These are phyloP conservation scores for Sarcophaga subvicina DNA, from an alignment of 2,888 invertebrate genomes.

Conservation along the genomic window DNA sequence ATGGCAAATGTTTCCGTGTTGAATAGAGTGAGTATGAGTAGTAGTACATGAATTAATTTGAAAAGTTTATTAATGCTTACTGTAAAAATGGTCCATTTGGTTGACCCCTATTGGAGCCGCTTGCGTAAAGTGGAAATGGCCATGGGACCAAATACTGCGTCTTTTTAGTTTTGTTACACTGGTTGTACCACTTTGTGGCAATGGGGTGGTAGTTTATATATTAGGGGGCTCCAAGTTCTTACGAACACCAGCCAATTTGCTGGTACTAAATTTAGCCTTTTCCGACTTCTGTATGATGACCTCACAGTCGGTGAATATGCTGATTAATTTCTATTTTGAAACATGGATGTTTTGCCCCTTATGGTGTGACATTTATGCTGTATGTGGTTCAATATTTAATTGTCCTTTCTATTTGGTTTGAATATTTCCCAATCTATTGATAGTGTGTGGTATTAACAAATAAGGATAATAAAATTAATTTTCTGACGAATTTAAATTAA, in stretches of 20 bases:
- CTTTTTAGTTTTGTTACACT: slow-evolving; percentile 84
- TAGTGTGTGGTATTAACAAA: too few species aligned
- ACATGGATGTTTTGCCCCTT: slow-evolving; percentile 85
- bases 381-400: slow-evolving; percentile 89
- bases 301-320: slow-evolving; percentile 83
- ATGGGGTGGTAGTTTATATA: slow-evolving; percentile 84
- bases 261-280: slow-evolving; percentile 85
- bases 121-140: slow-evolving; percentile 83
- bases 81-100: slow-evolving; percentile 85
- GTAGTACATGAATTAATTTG: neutral
- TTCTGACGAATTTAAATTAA: too few species aligned
- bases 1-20: slow-evolving; percentile 87
- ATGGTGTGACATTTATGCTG: slow-evolving; percentile 85
- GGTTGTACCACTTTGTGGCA: slow-evolving; percentile 80
- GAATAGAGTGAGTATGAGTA: slow-evolving; percentile 84
- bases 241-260: slow-evolving; percentile 85
- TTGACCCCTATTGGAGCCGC: slow-evolving; percentile 85
- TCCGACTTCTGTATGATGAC: slow-evolving; percentile 85
- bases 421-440: too few species aligned
- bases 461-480: too few species aligned
- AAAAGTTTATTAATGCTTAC: neutral
- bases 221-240: slow-evolving; percentile 85
- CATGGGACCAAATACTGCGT: slow-evolving; percentile 84
- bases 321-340: slow-evolving; percentile 84
- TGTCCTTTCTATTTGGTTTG: slow-evolving; percentile 91